Base-by-base conservation (phyloP, 37 sponge, comb jelly and placozoan species). In the Chondrilla cf. caribensis region DNA sequence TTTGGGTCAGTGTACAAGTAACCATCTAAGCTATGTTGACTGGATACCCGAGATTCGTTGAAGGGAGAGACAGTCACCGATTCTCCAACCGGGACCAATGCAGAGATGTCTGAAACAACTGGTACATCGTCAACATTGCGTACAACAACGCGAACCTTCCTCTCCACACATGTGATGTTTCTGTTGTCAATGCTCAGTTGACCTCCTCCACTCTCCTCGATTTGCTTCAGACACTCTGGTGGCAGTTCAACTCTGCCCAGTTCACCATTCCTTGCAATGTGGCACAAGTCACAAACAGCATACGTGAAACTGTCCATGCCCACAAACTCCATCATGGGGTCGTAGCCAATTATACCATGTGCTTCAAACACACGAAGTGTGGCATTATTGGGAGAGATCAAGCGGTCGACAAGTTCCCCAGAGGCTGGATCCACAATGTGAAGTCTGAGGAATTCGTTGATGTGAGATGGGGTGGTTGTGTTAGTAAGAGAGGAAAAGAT, bases 271-370 rank as follows among this genome's bases (percentile, higher is more conserved):
- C 96, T 54, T 0, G 79, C 73, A 54, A 54, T 59, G 75, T 96
- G 93, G 47, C 96, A 96, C 28, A 51, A 25, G 77, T 96, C 96
- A 78, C 96, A 96, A 57, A 96, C 93, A 22, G 93, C 60, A 57
- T 85, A 96, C 0, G 58, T 85, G 60, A 96, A 96, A 44, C 24
- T 84, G 60, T 96, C 96, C 0, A 67, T 44, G 0, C 96, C 96
- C 14, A 96, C 91, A 65, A 77, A 96, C 24, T 93, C 39, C 17
- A 19, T 25, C 8, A 88, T 86, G 0, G 96, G 93, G 14, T 83
- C 83, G 33, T 96, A 96, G 37, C 93, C 90, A 31, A 93, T 81
- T 37, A 96, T 85, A 58, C 90, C 93, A 58, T 96, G 91, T 24
- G 88, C 89, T 32, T 96, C 90, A 70, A 90, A 96, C 29, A 96